Evolutionary conservation across 2,888 invertebrate genomes (phyloP).

Genomic region (Beris chalybata): DNA sequence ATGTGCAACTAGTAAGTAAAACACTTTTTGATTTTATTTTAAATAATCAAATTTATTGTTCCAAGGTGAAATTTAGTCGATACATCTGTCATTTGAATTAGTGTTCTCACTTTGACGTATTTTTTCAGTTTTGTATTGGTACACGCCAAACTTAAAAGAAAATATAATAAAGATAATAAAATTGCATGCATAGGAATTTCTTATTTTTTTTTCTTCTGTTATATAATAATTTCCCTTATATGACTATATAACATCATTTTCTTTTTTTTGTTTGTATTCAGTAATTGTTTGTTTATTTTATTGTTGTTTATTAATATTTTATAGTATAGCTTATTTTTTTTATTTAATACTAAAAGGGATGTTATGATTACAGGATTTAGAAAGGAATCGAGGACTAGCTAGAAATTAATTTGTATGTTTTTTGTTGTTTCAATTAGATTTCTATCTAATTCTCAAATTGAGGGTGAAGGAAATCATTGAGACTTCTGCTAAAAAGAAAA

Average conservation of each 20-base stretch:
- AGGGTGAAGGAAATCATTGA: constrained; percentile 17
- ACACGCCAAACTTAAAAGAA: no score
- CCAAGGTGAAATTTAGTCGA: no score
- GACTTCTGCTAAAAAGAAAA: constrained; percentile 8
- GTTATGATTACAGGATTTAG: not conserved
- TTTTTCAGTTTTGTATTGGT: no score
- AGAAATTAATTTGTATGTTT: not conserved
- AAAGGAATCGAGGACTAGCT: not conserved
- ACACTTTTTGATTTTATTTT: no score
- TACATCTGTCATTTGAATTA: no score
- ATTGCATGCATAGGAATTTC: no score
- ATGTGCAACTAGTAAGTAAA: no score
- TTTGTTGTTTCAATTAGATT: not conserved
- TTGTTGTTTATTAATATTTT: not conserved
- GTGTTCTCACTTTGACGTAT: no score
- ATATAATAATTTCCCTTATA: not conserved
- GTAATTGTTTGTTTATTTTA: not conserved
- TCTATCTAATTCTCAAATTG: not conserved
- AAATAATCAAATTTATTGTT: no score
- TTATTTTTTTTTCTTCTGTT: not conserved
- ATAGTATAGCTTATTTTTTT: not conserved
- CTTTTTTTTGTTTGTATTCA: not conserved
- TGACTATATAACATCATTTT: not conserved
- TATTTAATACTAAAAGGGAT: not conserved
- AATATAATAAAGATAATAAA: no score